A percentile compares a stretch with the other conserved stretches of the same genome.
Conservation (phyloP, 1,140 invertebrate genomes). For the Atopsyche davidsoni region DNA sequence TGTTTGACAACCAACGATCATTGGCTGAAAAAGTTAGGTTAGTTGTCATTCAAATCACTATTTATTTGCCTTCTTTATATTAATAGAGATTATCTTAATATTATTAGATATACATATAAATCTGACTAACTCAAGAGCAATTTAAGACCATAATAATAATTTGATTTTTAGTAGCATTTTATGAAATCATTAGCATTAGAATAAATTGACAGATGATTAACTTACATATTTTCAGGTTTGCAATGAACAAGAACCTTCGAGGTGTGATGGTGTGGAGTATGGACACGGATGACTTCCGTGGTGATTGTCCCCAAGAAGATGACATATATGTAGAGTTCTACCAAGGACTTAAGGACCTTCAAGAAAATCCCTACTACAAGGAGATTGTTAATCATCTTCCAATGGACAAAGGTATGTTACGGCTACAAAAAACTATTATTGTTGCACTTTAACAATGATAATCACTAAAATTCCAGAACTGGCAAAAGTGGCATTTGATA, state of each 20-base stretch:
- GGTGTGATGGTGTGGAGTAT: constrained; percentile 83
- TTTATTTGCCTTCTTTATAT: no score
- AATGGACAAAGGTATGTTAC: constrained; percentile 6
- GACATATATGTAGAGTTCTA: constrained; percentile 45
- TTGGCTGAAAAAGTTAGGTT: constrained; percentile 58
- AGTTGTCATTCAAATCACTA: constrained; percentile 23
- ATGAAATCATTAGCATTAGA: no score
- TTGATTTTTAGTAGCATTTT: no score
- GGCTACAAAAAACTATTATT: no score
- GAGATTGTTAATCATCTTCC: constrained; percentile 11
- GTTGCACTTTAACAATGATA: no score
- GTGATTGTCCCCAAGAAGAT: constrained; percentile 49
- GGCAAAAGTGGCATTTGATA: no score
- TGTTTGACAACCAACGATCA: constrained; percentile 59
- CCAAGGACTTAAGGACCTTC: constrained; percentile 10
- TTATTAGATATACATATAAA: no score
- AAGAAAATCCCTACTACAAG: constrained; percentile 19
- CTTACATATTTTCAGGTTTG: constrained; percentile 40
- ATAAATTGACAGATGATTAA: no score
- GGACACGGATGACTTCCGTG: constrained; percentile 71
- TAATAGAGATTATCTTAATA: no score
- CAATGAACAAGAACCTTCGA: constrained; percentile 57
- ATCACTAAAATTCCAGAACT: no score
- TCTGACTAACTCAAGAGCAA: no score
- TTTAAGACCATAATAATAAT: no score